Percentiles rank a stretch among this genome's conserved stretches.
phyloP scores from a whole-genome alignment of 1,140 invertebrate species.

The Papilio xuthus region DNA sequence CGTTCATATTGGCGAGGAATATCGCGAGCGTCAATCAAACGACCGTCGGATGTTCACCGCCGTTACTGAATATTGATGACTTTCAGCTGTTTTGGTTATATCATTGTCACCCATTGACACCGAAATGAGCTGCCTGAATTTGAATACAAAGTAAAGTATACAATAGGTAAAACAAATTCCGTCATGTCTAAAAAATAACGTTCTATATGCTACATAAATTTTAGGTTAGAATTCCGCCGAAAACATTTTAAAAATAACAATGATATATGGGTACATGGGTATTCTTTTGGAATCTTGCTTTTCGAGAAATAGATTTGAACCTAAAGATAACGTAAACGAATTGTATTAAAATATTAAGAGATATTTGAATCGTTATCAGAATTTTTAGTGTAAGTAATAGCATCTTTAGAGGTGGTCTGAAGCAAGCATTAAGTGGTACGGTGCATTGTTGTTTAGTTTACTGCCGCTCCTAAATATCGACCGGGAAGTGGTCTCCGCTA shows the following conservation, averaged over 20 bases:
- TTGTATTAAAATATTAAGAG: background rate
- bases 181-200: no score
- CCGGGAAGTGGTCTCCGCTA: conserved; percentile 50
- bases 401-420: conserved; percentile 36
- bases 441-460: conserved; percentile 58
- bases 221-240: no score
- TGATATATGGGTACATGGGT: no score
- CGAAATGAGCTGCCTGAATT: background rate
- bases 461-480: conserved; percentile 64
- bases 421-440: conserved; percentile 43
- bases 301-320: no score
- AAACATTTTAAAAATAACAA: no score
- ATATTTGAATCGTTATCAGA: background rate
- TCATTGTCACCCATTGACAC: conserved; percentile 14
- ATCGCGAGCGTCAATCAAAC: conserved; percentile 60
- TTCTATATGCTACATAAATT: no score
- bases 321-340: no score
- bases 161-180: no score
- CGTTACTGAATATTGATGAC: conserved; percentile 25
- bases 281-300: no score
- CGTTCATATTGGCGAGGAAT: conserved; percentile 57
- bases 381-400: background rate
- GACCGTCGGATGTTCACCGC: conserved; percentile 35
- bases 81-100: conserved; percentile 30
- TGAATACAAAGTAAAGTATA: background rate